phyloP scores from a whole-genome alignment of 2,113 vertebrate species.

The Platichthys stellatus region DNA sequence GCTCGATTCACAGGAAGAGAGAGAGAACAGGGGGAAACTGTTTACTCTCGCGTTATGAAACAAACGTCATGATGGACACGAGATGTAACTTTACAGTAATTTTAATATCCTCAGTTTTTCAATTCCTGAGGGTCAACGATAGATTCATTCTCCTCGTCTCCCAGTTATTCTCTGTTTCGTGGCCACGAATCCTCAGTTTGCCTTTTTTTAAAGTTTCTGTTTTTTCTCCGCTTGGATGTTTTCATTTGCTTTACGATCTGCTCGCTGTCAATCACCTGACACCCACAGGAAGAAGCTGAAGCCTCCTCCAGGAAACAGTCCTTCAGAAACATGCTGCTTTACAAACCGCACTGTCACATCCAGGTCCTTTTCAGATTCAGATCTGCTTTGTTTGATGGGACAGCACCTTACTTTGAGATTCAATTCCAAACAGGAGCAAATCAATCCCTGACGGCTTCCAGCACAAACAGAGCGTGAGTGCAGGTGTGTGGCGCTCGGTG shows the following conservation, averaged over 20 bases:
- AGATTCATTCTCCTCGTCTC: neutral
- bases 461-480: neutral
- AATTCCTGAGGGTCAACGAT: neutral
- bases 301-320: constrained; percentile 59
- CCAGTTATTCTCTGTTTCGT: constrained; percentile 3
- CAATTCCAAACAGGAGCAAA: constrained; percentile 17
- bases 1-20: neutral
- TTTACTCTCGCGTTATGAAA: neutral
- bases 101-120: neutral
- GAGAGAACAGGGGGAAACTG: no score
- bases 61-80: neutral
- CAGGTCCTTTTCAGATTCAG: constrained; percentile 42
- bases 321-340: constrained; percentile 66
- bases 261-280: constrained; percentile 72
- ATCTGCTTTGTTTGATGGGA: constrained; percentile 54
- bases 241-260: constrained; percentile 3
- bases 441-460: neutral
- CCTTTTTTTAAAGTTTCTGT: constrained; percentile 22
- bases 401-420: constrained; percentile 26
- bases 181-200: constrained; percentile 2
- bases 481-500: constrained; percentile 18
- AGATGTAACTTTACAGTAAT: neutral
- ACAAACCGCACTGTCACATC: constrained; percentile 66
- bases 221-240: neutral
- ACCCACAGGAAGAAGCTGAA: constrained; percentile 60